phyloP scores from a whole-genome alignment of 1,140 invertebrate species.

The Scaptomyza pallida region DNA sequence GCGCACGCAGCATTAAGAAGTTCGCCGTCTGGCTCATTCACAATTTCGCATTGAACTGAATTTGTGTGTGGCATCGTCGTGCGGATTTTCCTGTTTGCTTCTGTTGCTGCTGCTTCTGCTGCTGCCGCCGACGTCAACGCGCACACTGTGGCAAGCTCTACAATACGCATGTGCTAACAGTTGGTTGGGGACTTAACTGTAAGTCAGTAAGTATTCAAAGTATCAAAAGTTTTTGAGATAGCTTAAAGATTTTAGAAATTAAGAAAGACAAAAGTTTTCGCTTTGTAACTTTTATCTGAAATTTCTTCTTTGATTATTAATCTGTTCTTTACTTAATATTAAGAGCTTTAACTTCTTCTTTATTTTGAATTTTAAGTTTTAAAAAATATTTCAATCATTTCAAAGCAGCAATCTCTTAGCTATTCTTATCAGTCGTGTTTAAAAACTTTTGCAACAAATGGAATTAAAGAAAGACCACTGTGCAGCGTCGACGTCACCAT shows the following conservation, averaged over 20 bases:
- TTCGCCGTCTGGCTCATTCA: conserved; percentile 75
- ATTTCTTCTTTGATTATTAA: no score
- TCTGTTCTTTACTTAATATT: no score
- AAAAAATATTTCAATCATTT: neutral
- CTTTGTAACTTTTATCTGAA: no score
- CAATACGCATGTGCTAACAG: neutral
- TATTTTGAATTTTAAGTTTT: no score
- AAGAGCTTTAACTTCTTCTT: no score
- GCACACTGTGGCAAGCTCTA: conserved; percentile 16
- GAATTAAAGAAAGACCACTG: conserved; percentile 3
- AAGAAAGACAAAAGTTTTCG: no score
- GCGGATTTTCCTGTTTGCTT: conserved; percentile 80
- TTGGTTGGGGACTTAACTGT: neutral
- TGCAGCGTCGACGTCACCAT: conserved; percentile 40
- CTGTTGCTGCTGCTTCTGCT: conserved; percentile 37
- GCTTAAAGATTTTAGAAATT: no score
- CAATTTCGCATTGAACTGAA: conserved; percentile 79
- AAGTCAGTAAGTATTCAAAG: no score
- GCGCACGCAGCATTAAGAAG: conserved; percentile 42
- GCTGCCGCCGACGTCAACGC: conserved; percentile 23
- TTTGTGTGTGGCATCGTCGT: conserved; percentile 68
- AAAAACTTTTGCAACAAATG: neutral
- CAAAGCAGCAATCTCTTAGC: neutral
- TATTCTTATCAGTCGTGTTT: neutral
- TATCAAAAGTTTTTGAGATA: no score